These are phyloP conservation scores for Hippoglossus stenolepis DNA, from an alignment of 2,113 vertebrate species.

Conservation along the genomic window DNA sequence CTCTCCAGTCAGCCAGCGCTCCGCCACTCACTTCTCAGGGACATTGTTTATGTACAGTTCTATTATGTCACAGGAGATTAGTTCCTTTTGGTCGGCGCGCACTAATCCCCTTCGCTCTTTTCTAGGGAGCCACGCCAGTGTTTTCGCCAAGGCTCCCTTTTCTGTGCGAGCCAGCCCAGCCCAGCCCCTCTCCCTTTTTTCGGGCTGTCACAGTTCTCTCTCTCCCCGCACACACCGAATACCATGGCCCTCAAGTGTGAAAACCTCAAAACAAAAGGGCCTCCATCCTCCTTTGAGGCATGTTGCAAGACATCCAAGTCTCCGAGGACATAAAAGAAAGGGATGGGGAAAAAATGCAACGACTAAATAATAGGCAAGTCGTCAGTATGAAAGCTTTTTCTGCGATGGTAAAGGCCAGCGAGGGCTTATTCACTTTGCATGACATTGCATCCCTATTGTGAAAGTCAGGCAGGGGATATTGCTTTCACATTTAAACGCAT, in stretches of 20 bases:
- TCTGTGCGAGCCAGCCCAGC: slow-evolving; percentile 62
- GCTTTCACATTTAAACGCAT: slow-evolving; percentile 61
- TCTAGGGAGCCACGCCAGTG: slow-evolving; percentile 59
- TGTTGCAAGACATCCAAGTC: slow-evolving; percentile 75
- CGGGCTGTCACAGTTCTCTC: slow-evolving; percentile 47
- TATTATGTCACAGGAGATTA: slow-evolving; percentile 82
- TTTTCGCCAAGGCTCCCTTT: slow-evolving; percentile 66
- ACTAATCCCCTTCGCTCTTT: slow-evolving; percentile 74
- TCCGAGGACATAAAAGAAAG: slow-evolving; percentile 65
- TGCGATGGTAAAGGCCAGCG: slow-evolving; percentile 59
- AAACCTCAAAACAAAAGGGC: slow-evolving; percentile 78
- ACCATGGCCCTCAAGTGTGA: slow-evolving; percentile 77
- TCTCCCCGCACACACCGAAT: slow-evolving; percentile 62
- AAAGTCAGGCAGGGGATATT: slow-evolving; percentile 41
- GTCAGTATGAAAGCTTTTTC: slow-evolving; percentile 66
- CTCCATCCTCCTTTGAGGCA: slow-evolving; percentile 74
- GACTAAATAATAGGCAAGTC: slow-evolving; percentile 70
- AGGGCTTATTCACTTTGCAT: slow-evolving; percentile 70
- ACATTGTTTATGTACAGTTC: slow-evolving; percentile 82
- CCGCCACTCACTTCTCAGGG: slow-evolving; percentile 71
- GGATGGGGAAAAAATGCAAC: slow-evolving; percentile 52
- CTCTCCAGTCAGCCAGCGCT: slow-evolving; percentile 60
- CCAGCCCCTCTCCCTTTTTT: slow-evolving; percentile 69
- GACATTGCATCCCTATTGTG: slow-evolving; percentile 63
- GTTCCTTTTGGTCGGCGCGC: slow-evolving; percentile 74